phyloP scores from a whole-genome alignment of 2,797 vertebrate species.

The Acipenser oxyrinchus region DNA sequence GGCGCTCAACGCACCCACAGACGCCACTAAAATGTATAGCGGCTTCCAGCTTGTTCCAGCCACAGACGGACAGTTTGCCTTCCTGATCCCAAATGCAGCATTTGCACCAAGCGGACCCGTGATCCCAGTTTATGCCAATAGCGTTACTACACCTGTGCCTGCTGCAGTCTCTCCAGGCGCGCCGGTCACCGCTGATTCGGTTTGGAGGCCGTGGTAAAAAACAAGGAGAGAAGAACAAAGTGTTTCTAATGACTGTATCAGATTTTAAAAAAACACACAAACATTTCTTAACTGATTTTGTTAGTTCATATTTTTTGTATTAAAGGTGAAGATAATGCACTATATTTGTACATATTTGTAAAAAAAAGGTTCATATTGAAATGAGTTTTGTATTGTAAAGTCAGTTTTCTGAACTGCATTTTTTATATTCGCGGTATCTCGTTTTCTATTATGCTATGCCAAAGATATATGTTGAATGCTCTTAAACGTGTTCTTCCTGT shows the following conservation, averaged over 20 bases:
- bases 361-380: constrained; percentile 96
- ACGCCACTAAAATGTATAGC: constrained; percentile 79
- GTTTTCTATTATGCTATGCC: constrained; percentile 78
- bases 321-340: constrained; percentile 74
- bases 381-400: constrained; percentile 89
- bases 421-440: constrained; percentile 73
- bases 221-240: constrained; percentile 2
- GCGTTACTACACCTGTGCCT: constrained; percentile 54
- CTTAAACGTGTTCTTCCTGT: constrained; percentile 72
- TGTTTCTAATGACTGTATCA: constrained; percentile 35
- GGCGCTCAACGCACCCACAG: constrained; percentile 53
- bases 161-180: constrained; percentile 70
- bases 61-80: constrained; percentile 93
- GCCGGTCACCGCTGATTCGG: constrained; percentile 79
- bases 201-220: constrained; percentile 96
- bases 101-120: constrained; percentile 80
- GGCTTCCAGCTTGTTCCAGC: constrained; percentile 95
- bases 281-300: constrained; percentile 47
- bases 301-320: constrained; percentile 48
- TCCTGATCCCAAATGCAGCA: constrained; percentile 87
- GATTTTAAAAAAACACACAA: constrained; percentile 35
- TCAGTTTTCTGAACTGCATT: constrained; percentile 74
- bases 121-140: constrained; percentile 82
- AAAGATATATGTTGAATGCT: constrained; percentile 86
- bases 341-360: constrained; percentile 84